Evolutionary conservation across 2,888 invertebrate species (phyloP).

Genomic region (Gymnocheta viridis): DNA sequence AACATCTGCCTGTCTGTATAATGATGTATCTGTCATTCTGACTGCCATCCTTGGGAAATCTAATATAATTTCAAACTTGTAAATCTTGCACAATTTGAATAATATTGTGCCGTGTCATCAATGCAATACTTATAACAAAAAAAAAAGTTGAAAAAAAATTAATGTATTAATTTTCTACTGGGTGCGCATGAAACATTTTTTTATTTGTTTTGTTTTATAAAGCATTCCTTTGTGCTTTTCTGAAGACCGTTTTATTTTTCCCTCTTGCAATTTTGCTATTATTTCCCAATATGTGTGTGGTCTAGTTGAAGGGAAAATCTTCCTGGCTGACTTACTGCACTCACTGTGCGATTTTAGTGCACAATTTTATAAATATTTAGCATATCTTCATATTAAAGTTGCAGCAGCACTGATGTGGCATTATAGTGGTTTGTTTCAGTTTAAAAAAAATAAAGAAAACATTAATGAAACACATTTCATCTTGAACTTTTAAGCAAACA

Average conservation of each 20-base stretch:
- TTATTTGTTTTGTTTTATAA: background rate
- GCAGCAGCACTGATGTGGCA: slow-evolving; percentile 18
- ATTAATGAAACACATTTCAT: slow-evolving; percentile 48
- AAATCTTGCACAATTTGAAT: no score
- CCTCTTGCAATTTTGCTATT: slow-evolving; percentile 45
- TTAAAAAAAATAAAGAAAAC: background rate
- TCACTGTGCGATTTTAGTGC: slow-evolving; percentile 2
- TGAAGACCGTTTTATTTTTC: slow-evolving; percentile 3
- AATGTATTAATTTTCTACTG: slow-evolving; percentile 13
- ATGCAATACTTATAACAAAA: no score
- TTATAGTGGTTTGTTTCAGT: slow-evolving; percentile 31
- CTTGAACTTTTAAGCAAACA: slow-evolving; percentile 6
- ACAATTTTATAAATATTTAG: slow-evolving; percentile 54
- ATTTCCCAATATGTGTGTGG: slow-evolving; percentile 58
- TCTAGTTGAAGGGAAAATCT: slow-evolving; percentile 52
- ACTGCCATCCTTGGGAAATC: no score
- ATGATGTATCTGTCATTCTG: no score
- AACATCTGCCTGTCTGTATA: no score
- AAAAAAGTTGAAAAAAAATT: no score
- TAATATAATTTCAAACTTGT: no score
- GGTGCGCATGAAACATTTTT: background rate
- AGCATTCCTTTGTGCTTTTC: slow-evolving; percentile 48
- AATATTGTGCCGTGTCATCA: no score
- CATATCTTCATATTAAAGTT: slow-evolving; percentile 27
- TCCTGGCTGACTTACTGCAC: slow-evolving; percentile 37